A percentile compares a stretch with the other conserved stretches of the same genome.
phyloP scores from a whole-genome alignment of 1,140 invertebrate genomes.

The Mesaphorura yosii region DNA sequence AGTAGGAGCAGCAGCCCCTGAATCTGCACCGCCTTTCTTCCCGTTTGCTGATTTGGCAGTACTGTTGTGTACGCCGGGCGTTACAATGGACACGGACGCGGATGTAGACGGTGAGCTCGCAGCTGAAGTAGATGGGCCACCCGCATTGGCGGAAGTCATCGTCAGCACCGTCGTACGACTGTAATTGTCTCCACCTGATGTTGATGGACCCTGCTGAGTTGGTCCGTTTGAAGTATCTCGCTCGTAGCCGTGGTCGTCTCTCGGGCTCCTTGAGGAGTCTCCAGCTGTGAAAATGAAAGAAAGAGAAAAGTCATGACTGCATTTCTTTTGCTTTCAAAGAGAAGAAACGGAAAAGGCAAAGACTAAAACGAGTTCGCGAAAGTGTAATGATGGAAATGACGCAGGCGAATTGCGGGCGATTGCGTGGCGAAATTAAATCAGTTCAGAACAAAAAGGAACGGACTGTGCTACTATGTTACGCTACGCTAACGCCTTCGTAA shows the following conservation, averaged over 20 bases:
- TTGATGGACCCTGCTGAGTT: constrained; percentile 8
- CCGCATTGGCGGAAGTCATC: constrained; percentile 1
- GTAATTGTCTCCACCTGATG: constrained; percentile 4
- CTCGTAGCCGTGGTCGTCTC: constrained; percentile 14
- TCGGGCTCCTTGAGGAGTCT: constrained; percentile 24
- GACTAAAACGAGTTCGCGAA: neutral
- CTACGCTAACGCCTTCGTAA: too few species aligned
- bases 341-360: neutral
- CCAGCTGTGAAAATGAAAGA: constrained; percentile 17
- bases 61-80: neutral
- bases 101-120: neutral
- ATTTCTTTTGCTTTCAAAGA: neutral
- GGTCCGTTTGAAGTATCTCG: neutral
- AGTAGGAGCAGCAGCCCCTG: neutral
- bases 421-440: too few species aligned
- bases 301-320: neutral
- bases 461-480: too few species aligned
- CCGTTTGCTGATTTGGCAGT: neutral
- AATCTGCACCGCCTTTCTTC: neutral
- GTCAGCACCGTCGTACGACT: neutral
- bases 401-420: too few species aligned
- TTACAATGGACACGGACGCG: neutral
- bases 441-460: too few species aligned
- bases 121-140: neutral
- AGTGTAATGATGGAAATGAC: too few species aligned